A percentile compares a stretch with the other conserved stretches of the same genome.
Evolutionary conservation across 64 coral and sea anemone genomes (phyloP).

Genomic region (Porites lutea): DNA sequence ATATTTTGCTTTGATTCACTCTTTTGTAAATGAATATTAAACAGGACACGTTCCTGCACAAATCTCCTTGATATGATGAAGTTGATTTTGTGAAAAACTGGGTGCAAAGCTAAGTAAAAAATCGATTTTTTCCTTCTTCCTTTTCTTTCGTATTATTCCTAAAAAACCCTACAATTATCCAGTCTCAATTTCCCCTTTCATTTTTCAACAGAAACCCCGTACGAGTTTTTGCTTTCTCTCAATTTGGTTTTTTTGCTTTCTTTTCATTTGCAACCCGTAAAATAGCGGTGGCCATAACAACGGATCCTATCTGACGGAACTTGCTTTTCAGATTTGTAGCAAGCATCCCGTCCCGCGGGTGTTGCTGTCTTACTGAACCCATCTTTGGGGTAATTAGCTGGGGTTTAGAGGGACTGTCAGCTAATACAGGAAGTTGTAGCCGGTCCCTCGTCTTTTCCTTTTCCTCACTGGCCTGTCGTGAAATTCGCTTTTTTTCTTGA

Average conservation of each 20-base stretch:
- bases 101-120: no score
- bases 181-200: no score
- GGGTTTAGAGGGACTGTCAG: neutral
- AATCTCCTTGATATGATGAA: no score
- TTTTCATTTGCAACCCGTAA: slow-evolving; percentile 22
- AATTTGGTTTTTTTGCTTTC: neutral
- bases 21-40: no score
- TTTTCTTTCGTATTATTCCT: no score
- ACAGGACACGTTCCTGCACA: no score
- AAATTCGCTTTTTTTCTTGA: neutral
- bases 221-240: neutral
- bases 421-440: neutral
- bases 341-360: slow-evolving; percentile 31
- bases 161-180: no score
- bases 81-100: no score
- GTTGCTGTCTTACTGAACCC: neutral
- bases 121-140: no score
- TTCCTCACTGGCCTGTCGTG: neutral
- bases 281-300: slow-evolving; percentile 46
- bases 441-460: neutral
- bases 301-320: slow-evolving; percentile 43
- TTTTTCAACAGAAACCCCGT: no score
- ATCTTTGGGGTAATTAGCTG: neutral
- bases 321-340: slow-evolving; percentile 55
- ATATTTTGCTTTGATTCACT: no score